Percentiles rank a stretch among this genome's conserved stretches.
These are phyloP conservation scores for Coptodon bakossiorum DNA, from an alignment of 2,113 vertebrate species.

Conservation along the genomic window DNA sequence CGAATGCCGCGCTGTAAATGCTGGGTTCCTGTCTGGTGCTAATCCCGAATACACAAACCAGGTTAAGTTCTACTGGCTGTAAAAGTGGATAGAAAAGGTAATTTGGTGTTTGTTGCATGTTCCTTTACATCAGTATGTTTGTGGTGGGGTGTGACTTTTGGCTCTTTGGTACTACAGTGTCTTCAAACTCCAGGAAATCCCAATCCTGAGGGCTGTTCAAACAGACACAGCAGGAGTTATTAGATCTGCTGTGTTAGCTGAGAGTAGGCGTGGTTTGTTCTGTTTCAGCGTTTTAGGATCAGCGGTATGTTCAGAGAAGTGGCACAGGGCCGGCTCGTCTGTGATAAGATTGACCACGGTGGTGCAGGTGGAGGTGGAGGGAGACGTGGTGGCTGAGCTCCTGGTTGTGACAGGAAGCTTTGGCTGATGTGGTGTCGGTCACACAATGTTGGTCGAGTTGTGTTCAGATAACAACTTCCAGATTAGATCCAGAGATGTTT, in stretches of 20 bases:
- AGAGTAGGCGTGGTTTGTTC: no score
- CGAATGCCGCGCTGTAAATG: background rate
- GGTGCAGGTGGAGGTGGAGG: no score
- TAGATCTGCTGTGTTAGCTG: background rate
- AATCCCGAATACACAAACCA: fast-evolving
- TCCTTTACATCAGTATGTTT: background rate
- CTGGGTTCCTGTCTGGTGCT: background rate
- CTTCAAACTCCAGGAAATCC: background rate
- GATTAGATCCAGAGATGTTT: background rate
- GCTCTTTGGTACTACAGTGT: background rate
- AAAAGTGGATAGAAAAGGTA: background rate
- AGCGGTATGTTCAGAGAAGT: no score
- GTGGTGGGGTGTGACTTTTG: background rate
- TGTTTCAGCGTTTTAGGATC: no score
- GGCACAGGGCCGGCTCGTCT: no score
- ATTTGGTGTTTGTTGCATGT: background rate
- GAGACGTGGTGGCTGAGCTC: no score
- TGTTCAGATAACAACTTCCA: background rate
- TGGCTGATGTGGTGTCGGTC: no score
- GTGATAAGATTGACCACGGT: no score
- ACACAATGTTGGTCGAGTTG: fast-evolving
- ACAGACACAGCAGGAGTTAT: background rate
- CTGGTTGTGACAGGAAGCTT: no score
- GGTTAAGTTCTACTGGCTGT: background rate
- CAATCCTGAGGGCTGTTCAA: background rate